Evolutionary conservation across 2,888 invertebrate genomes (phyloP), one percentile per base, ranked within the genome.

Genomic region (Invenusta paracnida): DNA sequence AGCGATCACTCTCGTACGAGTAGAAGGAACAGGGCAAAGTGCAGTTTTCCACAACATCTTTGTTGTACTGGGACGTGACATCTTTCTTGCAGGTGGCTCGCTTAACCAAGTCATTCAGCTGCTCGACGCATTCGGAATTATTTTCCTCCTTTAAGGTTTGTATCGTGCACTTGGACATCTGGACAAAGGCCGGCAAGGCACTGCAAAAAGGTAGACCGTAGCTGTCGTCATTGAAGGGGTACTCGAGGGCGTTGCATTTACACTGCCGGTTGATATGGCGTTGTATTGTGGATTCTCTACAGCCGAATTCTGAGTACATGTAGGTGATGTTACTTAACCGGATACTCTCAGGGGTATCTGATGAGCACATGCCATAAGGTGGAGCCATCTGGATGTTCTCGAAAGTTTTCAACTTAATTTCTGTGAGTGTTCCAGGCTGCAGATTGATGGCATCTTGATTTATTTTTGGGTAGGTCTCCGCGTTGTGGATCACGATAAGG

Each of bases 1-100:
- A 86, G 11, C 86, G 81, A n/a, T 86, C 86, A 30, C 30, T 86
- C 48, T 86, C 85, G 67, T 86, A 86, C 11, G 85, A 86, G 28
- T 86, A 86, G 48, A 86, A 86, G 13, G 86, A 86, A 29, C 86
- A 86, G 11, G 86, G 86, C 67, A 86, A 27, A 0, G 81, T 86
- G 48, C 86, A 86, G 29, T 28, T 66, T 1, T 81, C 73, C 25
- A 86, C 86, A 23, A 86, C 66, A 30, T 86, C 86, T 27, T 67
- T 67, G 28, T 86, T 27, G 29, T 87, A 86, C 25, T 73, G 29
- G 13, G 29, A 31, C 17, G 67, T 27, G 13, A 67, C 30, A n/a
- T 73, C 67, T 11, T 73, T 27, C 66, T 86, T 86, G 30, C 86
- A 86, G 25, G 25, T 28, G 25, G 86, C 28, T 25, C 86, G 29